A percentile compares a stretch with the other conserved stretches of the same genome.
Evolutionary conservation across 2,797 vertebrate species (phyloP).

Genomic region (Phoebastria nigripes): DNA sequence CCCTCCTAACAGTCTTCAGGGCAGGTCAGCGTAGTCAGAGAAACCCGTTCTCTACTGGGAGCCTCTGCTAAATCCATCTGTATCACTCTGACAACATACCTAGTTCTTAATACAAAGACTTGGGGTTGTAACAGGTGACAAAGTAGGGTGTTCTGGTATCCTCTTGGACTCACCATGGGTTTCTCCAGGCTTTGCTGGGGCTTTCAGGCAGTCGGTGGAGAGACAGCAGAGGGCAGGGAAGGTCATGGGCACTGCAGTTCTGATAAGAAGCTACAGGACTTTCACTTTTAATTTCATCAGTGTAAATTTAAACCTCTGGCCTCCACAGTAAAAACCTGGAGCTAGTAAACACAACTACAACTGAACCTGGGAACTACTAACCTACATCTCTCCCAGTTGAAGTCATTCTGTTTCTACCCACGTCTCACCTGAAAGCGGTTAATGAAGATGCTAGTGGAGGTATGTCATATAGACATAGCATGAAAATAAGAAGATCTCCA

Average conservation of each 20-base stretch:
- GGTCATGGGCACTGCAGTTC: not conserved
- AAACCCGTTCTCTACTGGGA: not conserved
- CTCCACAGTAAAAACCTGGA: not conserved
- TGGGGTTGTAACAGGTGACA: not conserved
- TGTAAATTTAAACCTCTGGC: not conserved
- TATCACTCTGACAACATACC: not conserved
- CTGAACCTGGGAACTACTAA: constrained; percentile 40
- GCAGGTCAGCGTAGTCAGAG: not conserved
- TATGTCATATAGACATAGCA: not conserved
- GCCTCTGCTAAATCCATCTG: not conserved
- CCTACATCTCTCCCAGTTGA: not conserved
- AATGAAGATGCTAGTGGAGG: not conserved
- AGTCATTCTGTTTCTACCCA: not conserved
- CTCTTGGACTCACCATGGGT: not conserved
- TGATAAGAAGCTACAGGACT: constrained; percentile 18
- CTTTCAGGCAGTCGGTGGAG: not conserved
- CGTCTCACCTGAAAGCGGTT: not conserved
- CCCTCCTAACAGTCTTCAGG: not conserved
- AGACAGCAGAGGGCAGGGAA: not conserved
- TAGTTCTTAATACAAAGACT: not conserved
- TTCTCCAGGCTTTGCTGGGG: not conserved
- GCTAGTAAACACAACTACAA: not conserved
- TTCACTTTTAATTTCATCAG: constrained; percentile 50
- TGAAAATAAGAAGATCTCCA: not conserved
- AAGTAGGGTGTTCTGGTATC: not conserved